Percentiles rank a stretch among this genome's conserved stretches.
These are phyloP conservation scores for Psilanteris sp. DNA, from an alignment of 1,140 invertebrate genomes.

Conservation along the genomic window DNA sequence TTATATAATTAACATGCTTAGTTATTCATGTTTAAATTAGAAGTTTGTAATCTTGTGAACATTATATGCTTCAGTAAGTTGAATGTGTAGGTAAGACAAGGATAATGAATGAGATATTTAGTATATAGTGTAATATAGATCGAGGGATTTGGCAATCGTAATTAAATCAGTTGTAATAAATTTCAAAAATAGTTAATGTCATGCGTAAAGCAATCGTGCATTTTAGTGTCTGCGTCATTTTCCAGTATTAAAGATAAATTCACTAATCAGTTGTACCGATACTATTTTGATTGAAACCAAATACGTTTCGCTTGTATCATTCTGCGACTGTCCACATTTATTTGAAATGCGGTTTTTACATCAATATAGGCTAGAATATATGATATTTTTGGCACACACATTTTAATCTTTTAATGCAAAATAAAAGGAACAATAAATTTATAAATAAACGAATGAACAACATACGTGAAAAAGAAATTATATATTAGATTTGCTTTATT, in stretches of 20 bases:
- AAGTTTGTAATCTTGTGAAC: conserved; percentile 18
- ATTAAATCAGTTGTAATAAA: neutral
- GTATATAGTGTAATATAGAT: conserved; percentile 6
- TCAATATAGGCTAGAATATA: too few species aligned
- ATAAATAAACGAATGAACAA: too few species aligned
- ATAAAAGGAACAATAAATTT: too few species aligned
- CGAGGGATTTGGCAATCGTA: conserved; percentile 1
- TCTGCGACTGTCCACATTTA: too few species aligned
- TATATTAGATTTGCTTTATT: too few species aligned
- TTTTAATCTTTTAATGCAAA: too few species aligned
- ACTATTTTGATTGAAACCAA: conserved; percentile 23
- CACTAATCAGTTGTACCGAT: conserved; percentile 25
- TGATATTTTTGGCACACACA: too few species aligned
- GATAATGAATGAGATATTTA: too few species aligned
- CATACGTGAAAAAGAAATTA: too few species aligned
- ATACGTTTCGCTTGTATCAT: conserved; percentile 32
- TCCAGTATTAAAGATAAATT: conserved; percentile 13
- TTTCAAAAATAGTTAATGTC: conserved; percentile 4
- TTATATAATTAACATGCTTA: conserved; percentile 20
- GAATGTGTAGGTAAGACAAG: too few species aligned
- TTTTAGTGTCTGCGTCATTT: conserved; percentile 10
- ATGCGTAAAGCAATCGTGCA: conserved; percentile 5
- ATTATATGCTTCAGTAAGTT: too few species aligned
- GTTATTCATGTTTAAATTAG: conserved; percentile 7
- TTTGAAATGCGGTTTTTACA: too few species aligned